phyloP scores from a whole-genome alignment of 2,113 vertebrate genomes.

The Podocnemis expansa region DNA sequence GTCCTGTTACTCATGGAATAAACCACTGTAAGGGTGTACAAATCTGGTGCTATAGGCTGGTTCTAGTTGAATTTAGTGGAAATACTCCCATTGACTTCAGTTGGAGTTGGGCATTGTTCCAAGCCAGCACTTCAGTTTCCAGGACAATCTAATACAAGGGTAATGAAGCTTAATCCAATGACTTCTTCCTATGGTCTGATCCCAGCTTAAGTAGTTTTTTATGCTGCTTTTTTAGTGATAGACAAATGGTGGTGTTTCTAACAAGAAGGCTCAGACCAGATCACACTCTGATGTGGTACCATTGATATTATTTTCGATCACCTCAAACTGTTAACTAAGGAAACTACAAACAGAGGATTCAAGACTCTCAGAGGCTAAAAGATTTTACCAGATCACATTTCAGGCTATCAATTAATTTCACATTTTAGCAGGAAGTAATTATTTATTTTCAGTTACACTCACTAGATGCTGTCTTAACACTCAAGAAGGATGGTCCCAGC shows the following conservation, averaged over 20 bases:
- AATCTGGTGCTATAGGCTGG: background rate
- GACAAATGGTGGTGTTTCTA: background rate
- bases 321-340: background rate
- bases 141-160: background rate
- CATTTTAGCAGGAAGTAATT: constrained; percentile 12
- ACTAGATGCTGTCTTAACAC: background rate
- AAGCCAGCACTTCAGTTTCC: background rate
- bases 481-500: background rate
- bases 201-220: background rate
- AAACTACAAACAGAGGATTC: background rate
- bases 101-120: background rate
- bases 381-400: background rate
- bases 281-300: background rate
- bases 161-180: accelerated
- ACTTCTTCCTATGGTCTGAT: background rate
- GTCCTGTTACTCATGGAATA: background rate
- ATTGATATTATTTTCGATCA: background rate
- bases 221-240: background rate
- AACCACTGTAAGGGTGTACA: background rate
- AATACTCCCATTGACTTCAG: background rate
- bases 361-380: background rate
- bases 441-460: background rate
- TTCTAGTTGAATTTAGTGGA: background rate
- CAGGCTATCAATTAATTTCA: background rate
- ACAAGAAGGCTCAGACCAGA: background rate